phyloP scores from a whole-genome alignment of 2,113 vertebrate genomes.

The Pipra filicauda region DNA sequence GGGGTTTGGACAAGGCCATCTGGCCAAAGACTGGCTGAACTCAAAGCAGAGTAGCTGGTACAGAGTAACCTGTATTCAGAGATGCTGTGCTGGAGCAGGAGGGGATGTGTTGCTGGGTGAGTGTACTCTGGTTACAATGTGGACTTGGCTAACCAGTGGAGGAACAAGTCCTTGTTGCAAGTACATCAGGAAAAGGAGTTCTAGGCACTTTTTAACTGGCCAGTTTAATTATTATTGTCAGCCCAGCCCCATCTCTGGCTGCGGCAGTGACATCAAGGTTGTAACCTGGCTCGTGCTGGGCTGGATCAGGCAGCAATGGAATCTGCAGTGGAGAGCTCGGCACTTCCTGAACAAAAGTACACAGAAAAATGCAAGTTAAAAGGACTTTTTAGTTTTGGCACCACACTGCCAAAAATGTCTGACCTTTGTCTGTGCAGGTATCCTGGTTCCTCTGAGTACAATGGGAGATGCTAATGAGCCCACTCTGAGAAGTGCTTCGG shows the following conservation, averaged over 20 bases:
- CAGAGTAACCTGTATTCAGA: neutral
- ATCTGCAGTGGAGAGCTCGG: neutral
- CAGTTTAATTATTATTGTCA: neutral
- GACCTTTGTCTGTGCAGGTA: neutral
- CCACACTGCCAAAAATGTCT: neutral
- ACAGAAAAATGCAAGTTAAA: neutral
- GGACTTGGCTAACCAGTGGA: neutral
- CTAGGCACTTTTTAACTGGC: neutral
- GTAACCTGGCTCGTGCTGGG: neutral
- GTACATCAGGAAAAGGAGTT: neutral
- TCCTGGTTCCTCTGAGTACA: neutral
- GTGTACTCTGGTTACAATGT: neutral
- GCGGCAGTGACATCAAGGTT: neutral
- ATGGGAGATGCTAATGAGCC: neutral
- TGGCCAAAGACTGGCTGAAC: neutral
- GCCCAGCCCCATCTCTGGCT: neutral
- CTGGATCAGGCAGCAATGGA: neutral
- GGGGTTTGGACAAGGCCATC: too few relatives aligned
- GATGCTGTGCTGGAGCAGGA: neutral
- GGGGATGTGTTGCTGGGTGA: neutral
- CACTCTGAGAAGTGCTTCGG: neutral
- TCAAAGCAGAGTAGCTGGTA: neutral
- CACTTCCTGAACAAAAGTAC: neutral
- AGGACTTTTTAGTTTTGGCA: neutral
- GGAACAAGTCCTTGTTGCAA: neutral